Percentiles rank a stretch among this genome's conserved stretches.
These are phyloP conservation scores for Oryzias woworae DNA, from an alignment of 2,113 vertebrate species.

Conservation along the genomic window DNA sequence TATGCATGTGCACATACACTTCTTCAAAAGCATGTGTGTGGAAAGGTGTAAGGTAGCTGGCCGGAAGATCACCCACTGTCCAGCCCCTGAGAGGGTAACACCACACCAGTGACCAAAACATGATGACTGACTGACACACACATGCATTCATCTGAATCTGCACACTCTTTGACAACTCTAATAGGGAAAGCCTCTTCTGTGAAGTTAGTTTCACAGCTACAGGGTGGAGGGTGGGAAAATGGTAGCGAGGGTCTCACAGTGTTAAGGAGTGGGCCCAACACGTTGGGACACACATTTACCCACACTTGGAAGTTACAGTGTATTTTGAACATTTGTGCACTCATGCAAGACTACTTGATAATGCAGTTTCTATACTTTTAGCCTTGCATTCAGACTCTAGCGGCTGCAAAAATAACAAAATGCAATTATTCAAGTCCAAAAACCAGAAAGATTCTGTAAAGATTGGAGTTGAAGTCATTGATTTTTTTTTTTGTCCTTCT, in stretches of 20 bases:
- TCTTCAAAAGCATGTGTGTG: conserved; percentile 10
- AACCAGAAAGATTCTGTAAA: too few species aligned
- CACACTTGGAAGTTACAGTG: background rate
- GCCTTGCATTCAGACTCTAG: background rate
- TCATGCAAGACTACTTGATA: background rate
- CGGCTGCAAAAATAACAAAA: too few species aligned
- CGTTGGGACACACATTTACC: conserved; percentile 9
- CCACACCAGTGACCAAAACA: conserved; percentile 61
- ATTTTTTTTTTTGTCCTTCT: too few species aligned
- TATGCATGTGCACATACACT: conserved; percentile 33
- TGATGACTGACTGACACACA: conserved; percentile 23
- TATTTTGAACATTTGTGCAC: conserved; percentile 2
- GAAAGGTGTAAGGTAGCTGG: conserved; percentile 88
- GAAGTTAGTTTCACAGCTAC: conserved; percentile 49
- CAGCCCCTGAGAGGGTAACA: conserved; percentile 72
- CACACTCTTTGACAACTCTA: conserved; percentile 27
- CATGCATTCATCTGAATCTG: conserved; percentile 16
- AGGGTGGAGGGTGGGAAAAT: conserved; percentile 18
- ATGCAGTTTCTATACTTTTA: background rate
- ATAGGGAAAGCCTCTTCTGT: conserved; percentile 29
- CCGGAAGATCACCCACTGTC: conserved; percentile 80
- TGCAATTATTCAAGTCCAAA: too few species aligned
- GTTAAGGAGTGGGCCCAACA: conserved; percentile 49
- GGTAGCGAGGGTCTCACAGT: conserved; percentile 43
- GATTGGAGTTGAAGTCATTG: too few species aligned